Evolutionary conservation across 1,140 invertebrate genomes (phyloP), one percentile per base, ranked within the genome.

Genomic region (Leptinotarsa lineolata): DNA sequence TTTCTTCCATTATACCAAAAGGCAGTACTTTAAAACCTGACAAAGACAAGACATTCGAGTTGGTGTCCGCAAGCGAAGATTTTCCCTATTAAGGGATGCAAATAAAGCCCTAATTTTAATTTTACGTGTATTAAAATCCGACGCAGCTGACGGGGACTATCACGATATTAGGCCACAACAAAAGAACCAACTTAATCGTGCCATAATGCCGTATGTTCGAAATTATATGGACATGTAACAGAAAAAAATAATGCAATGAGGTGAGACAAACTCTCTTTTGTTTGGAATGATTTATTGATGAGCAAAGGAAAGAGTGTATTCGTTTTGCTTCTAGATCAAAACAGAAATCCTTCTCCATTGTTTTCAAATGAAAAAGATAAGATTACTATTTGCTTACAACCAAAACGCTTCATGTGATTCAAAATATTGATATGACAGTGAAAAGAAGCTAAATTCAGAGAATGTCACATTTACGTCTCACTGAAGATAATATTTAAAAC

Each of bases 91-190:
- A 88, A 85, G 81, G 79, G 79, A 88, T 88, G 87, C 86, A 88
- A 88, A 88, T 88, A 83, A 84, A 85, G 82, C 83, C 85, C 85
- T 87, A 88, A 88, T 88, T 88, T 88, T 87, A 87, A 88, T 88
- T 88, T 88, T 84, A 85, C 86, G 85, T 86, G 85, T 87, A 87
- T 88, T 87, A 87, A 86, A 87, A 88, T 85, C 80, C 79, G 80
- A 81, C 84, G 80, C 85, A 87, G 85, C 85, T 87, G 85, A 86
- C 85, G 83, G 76, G 64, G 64, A 72, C 70, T 77, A 76, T 79
- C 74, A 76, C 76, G 75, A 77, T 80, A 82, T 82, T 81, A 81
- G 70, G 76, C 77, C 73, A 69, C 76, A 80, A 80, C 78, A 81
- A 80, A 82, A 80, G 77, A 79, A 80, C 72, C 70, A 71, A 75